Percentiles rank a stretch among this genome's conserved stretches.
phyloP scores from a whole-genome alignment of 2,888 invertebrate genomes.

The Synanthedon formicaeformis region DNA sequence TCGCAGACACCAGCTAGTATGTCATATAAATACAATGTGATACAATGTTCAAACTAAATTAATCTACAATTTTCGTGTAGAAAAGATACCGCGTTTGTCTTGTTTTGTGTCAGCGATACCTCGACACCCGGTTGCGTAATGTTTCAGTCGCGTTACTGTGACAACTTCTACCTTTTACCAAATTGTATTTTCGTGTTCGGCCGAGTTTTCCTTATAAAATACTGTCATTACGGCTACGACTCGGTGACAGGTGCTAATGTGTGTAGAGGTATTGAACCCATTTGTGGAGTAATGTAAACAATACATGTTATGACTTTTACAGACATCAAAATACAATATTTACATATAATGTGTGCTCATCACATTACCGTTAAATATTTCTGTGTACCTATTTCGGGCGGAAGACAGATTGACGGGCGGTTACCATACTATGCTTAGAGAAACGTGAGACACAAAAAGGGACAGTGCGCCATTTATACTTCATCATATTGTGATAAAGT shows the following conservation, averaged over 20 bases:
- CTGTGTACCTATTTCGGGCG: not conserved
- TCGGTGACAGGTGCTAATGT: constrained; percentile 63
- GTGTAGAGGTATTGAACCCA: constrained; percentile 46
- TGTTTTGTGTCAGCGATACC: not conserved
- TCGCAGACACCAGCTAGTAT: too few species aligned
- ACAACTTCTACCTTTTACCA: constrained; percentile 65
- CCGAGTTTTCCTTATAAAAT: constrained; percentile 68
- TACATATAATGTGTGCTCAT: not conserved
- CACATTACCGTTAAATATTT: not conserved
- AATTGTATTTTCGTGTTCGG: constrained; percentile 69
- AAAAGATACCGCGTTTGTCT: not conserved
- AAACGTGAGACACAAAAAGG: too few species aligned
- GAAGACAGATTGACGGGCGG: too few species aligned
- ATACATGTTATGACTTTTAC: constrained; percentile 31
- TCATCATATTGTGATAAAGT: too few species aligned
- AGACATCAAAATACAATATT: constrained; percentile 16
- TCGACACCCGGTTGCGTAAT: constrained; percentile 43
- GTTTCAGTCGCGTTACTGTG: constrained; percentile 63
- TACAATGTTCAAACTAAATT: too few species aligned
- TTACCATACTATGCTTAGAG: too few species aligned
- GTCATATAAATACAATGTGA: too few species aligned
- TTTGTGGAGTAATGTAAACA: constrained; percentile 50
- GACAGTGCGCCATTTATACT: too few species aligned
- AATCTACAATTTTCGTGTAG: not conserved
- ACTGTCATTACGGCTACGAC: constrained; percentile 66